Percentiles rank a stretch among this genome's conserved stretches.
Evolutionary conservation across 2,797 vertebrate species (phyloP).

Genomic region (Huso huso): DNA sequence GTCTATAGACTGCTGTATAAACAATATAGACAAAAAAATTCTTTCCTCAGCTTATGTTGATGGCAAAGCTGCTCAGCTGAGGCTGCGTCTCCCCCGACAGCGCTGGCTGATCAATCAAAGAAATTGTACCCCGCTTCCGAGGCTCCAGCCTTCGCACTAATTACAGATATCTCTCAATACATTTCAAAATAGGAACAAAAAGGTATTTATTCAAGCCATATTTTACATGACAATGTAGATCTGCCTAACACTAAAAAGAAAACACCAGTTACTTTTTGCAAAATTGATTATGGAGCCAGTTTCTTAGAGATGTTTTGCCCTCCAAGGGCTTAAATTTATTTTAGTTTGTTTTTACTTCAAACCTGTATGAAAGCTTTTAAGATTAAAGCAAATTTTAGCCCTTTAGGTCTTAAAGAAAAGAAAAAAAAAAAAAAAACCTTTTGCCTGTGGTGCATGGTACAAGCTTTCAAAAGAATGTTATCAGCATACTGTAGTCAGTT

Average conservation of each 20-base stretch:
- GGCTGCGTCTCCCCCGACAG: constrained; percentile 68
- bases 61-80: constrained; percentile 68
- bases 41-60: constrained; percentile 59
- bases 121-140: constrained; percentile 56
- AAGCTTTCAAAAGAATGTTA: no score
- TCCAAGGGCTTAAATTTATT: no score
- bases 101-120: constrained; percentile 66
- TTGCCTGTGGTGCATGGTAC: no score
- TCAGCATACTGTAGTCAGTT: no score
- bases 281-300: constrained; percentile 49
- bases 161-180: constrained; percentile 48
- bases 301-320: no score
- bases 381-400: no score
- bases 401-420: no score
- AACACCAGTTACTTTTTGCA: constrained; percentile 41
- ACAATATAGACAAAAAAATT: constrained; percentile 53
- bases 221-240: constrained; percentile 63
- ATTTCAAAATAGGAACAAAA: constrained; percentile 53
- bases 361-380: no score
- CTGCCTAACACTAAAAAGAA: constrained; percentile 53
- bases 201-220: constrained; percentile 57
- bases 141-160: constrained; percentile 64
- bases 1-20: constrained; percentile 76
- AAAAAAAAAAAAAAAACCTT: no score
- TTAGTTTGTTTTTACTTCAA: no score